Evolutionary conservation across 2,888 invertebrate species (phyloP), one percentile per base, ranked within the genome.

Genomic region (Beris chalybata): DNA sequence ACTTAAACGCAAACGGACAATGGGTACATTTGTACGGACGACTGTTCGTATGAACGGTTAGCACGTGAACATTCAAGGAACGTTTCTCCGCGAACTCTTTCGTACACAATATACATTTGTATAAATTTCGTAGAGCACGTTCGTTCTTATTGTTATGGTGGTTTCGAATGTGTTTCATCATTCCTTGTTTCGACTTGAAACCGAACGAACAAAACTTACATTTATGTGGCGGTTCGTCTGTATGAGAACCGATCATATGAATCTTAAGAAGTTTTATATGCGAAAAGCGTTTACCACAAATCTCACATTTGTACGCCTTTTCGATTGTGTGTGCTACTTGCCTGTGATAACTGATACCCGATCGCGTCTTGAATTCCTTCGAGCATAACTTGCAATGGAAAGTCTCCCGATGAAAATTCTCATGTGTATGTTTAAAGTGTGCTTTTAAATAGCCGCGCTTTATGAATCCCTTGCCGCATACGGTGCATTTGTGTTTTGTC

Each of bases 191-290:
- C 12, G 58, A 47, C 29, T 69, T 71, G 48, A 71, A 71, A 4
- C 68, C 67, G 58, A 67, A 66, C 9, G 52, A 61, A 48, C 71
- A 71, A 15, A 68, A 48, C 13, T 44, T 44, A 54, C 71, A 71
- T 15, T 30, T 31, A 38, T 7, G 9, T 48, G 70, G 71, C 4
- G 71, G 71, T 2, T 70, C 58, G 54, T 70, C 67, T 32, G 70
- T 70, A 5, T 68, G 65, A 63, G 68, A 67, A 12, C 68, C 69
- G 15, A 69, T 55, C 66, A 64, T 69, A 44, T 71, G 71, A 4
- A 70, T 66, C 3, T 68, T 64, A 5, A 71, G 45, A 56, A 70
- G 70, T 12, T 69, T 68, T 43, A 69, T 68, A 47, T 70, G 71
- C 0, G 70, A 66, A 66, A 71, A 71, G 6, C 67, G 66, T 47